Evolutionary conservation across 2,797 vertebrate genomes (phyloP).

Genomic region (Etheostoma perlongum): DNA sequence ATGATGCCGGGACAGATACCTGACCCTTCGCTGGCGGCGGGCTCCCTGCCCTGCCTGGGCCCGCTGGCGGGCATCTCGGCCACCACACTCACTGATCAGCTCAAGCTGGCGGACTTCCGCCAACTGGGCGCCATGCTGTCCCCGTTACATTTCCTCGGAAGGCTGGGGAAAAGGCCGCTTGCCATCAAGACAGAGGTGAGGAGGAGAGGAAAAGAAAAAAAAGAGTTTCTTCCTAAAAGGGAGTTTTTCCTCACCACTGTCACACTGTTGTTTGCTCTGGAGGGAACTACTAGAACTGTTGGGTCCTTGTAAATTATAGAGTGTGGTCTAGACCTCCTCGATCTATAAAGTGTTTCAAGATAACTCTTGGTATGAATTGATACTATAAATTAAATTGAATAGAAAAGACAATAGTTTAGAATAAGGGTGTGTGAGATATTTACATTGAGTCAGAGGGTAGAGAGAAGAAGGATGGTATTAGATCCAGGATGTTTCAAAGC

Average conservation of each 20-base stretch:
- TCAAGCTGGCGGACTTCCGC: constrained; percentile 92
- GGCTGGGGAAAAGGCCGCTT: constrained; percentile 92
- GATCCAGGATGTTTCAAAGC: not conserved
- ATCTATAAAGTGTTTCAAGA: no score
- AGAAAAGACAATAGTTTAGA: not conserved
- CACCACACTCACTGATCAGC: constrained; percentile 92
- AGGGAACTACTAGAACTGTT: no score
- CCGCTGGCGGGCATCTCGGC: constrained; percentile 91
- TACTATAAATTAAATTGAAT: no score
- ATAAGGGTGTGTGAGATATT: constrained; percentile 19
- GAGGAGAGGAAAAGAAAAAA: not conserved
- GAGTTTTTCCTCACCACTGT: no score
- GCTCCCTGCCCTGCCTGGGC: constrained; percentile 90
- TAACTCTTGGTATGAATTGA: no score
- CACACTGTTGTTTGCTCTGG: no score
- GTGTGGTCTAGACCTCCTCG: no score
- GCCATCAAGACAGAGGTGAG: constrained; percentile 93
- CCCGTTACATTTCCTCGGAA: constrained; percentile 91
- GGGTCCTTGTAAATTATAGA: no score
- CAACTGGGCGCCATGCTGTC: constrained; percentile 92
- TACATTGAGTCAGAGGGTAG: not conserved
- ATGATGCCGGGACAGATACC: constrained; percentile 99
- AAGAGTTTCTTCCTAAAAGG: no score
- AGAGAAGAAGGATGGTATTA: constrained; percentile 2
- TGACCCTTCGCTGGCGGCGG: constrained; percentile 92